Percentiles rank a stretch among this genome's conserved stretches.
These are phyloP conservation scores for Argopecten irradians DNA, from an alignment of 1,140 invertebrate species.

Conservation along the genomic window DNA sequence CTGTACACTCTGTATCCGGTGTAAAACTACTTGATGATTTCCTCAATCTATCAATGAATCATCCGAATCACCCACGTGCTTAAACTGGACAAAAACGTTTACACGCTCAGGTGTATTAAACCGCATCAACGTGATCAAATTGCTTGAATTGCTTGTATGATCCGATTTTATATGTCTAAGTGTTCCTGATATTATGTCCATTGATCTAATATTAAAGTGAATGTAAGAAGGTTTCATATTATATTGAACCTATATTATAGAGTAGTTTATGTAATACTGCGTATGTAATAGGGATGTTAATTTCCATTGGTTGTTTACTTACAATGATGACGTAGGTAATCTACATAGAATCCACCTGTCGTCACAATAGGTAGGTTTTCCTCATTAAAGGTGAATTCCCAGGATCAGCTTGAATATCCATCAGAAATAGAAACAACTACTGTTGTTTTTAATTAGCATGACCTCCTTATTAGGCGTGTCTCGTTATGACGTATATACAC, in stretches of 20 bases:
- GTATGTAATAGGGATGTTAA: not conserved
- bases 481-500: not conserved
- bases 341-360: not conserved
- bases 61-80: not conserved
- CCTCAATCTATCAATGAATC: not conserved
- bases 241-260: not conserved
- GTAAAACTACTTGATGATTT: not conserved
- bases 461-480: not conserved
- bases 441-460: not conserved
- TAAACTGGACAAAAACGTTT: not conserved
- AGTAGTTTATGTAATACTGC: not conserved
- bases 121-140: not conserved
- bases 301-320: not conserved
- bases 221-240: not conserved
- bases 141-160: not conserved
- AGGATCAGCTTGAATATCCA: not conserved
- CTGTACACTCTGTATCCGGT: not conserved
- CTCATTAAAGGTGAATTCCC: not conserved
- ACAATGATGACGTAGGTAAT: not conserved
- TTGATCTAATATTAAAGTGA: not conserved
- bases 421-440: not conserved
- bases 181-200: not conserved
- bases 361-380: not conserved
- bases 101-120: not conserved
- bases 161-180: not conserved